Conservation (phyloP, 2,797 vertebrate species). For the Enteromius trimaculatus region DNA sequence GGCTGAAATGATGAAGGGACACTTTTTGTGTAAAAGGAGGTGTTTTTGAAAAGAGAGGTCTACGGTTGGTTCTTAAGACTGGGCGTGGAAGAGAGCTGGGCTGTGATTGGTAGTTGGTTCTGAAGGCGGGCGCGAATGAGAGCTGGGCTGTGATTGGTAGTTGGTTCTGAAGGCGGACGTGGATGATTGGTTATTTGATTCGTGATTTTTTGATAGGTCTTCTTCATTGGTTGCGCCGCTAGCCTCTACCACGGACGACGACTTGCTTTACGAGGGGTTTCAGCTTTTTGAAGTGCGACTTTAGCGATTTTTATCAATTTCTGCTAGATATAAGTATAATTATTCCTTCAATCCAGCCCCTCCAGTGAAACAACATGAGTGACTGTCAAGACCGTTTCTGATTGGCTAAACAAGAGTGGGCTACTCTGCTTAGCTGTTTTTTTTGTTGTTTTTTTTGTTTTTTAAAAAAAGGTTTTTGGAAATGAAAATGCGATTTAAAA, state of each 20-base stretch:
- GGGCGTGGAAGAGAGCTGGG: slow-evolving; percentile 9
- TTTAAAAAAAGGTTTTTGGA: no score
- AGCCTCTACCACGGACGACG: neutral
- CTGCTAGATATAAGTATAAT: neutral
- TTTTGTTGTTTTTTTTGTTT: no score
- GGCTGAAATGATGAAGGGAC: neutral
- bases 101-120: slow-evolving; percentile 13
- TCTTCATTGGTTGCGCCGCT: neutral
- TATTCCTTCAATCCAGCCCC: neutral
- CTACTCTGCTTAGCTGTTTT: neutral
- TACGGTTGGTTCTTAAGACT: slow-evolving; percentile 14
- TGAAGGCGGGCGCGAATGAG: neutral
- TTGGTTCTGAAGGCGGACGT: neutral
- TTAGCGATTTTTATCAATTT: neutral
- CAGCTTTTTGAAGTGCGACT: neutral
- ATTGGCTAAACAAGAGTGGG: neutral
- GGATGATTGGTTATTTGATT: slow-evolving; percentile 17
- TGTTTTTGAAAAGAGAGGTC: neutral
- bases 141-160: slow-evolving; percentile 13
- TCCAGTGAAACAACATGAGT: neutral
- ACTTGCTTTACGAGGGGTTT: neutral
- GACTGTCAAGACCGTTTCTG: neutral
- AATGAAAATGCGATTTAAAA: no score
- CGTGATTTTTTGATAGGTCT: neutral
- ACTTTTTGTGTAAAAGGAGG: slow-evolving; percentile 26